Evolutionary conservation across 1,140 invertebrate genomes (phyloP).

Genomic region (Medauroidea extradentata): DNA sequence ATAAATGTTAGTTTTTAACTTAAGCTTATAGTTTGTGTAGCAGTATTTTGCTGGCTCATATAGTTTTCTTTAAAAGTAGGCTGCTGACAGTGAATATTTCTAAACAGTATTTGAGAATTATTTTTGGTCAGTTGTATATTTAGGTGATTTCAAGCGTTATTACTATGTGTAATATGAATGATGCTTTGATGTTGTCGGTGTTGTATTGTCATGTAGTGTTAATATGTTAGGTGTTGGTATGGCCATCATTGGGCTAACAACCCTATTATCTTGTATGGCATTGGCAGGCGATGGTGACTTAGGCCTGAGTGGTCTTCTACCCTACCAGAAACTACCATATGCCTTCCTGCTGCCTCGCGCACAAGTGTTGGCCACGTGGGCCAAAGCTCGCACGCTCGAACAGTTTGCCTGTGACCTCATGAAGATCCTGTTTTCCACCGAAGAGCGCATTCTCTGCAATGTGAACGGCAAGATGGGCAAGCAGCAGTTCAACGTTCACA

Average conservation of each 20-base stretch:
- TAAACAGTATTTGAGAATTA: no score
- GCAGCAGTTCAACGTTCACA: constrained; percentile 47
- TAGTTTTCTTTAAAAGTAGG: no score
- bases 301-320: constrained; percentile 29
- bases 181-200: neutral
- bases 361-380: constrained; percentile 46
- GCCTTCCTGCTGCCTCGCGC: constrained; percentile 46
- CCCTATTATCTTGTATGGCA: constrained; percentile 11
- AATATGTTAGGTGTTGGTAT: neutral
- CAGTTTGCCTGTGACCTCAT: constrained; percentile 49
- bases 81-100: no score
- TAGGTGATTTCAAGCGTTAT: no score
- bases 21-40: no score
- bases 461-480: constrained; percentile 52
- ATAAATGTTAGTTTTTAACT: no score
- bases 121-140: no score
- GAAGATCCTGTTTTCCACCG: constrained; percentile 48
- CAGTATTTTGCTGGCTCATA: no score
- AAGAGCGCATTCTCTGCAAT: constrained; percentile 48
- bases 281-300: constrained; percentile 10
- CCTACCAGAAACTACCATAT: constrained; percentile 47
- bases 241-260: constrained; percentile 4
- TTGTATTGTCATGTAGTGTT: neutral
- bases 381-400: constrained; percentile 46
- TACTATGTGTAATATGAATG: neutral